Evolutionary conservation across 2,797 vertebrate species (phyloP).

Genomic region (Sebastes nivosus): DNA sequence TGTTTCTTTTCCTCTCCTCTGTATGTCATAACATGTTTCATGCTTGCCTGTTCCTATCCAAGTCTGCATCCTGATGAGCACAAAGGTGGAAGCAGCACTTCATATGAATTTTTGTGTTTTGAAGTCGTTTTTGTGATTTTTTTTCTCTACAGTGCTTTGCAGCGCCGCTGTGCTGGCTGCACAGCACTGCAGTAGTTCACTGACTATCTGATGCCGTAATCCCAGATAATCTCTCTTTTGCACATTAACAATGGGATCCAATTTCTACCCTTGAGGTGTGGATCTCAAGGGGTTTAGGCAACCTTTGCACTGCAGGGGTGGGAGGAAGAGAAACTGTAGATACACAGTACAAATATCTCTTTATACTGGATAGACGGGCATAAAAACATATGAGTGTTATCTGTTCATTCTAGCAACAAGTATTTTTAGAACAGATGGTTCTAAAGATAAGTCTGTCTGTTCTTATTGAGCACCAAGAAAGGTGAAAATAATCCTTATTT

Average conservation of each 20-base stretch:
- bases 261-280: slow-evolving; percentile 32
- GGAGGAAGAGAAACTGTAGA: neutral
- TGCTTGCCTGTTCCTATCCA: neutral
- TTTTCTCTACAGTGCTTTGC: neutral
- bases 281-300: slow-evolving; percentile 2
- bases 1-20: slow-evolving; percentile 2
- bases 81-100: neutral
- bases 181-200: slow-evolving; percentile 1
- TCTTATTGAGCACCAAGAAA: neutral
- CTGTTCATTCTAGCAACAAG: neutral
- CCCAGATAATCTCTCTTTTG: slow-evolving; percentile 46
- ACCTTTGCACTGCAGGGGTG: neutral
- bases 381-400: neutral
- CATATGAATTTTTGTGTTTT: neutral
- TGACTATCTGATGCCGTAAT: slow-evolving; percentile 27
- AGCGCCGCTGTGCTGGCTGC: neutral
- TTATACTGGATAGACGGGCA: neutral
- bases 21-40: slow-evolving; percentile 9
- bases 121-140: neutral
- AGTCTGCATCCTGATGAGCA: slow-evolving; percentile 16
- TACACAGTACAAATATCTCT: neutral
- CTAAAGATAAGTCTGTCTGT: neutral
- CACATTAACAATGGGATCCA: slow-evolving; percentile 32
- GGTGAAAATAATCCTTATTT: neutral
- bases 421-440: neutral